Percentiles rank a stretch among this genome's conserved stretches.
Evolutionary conservation across 1,140 invertebrate genomes (phyloP).

Genomic region (Kradibia gibbosae): DNA sequence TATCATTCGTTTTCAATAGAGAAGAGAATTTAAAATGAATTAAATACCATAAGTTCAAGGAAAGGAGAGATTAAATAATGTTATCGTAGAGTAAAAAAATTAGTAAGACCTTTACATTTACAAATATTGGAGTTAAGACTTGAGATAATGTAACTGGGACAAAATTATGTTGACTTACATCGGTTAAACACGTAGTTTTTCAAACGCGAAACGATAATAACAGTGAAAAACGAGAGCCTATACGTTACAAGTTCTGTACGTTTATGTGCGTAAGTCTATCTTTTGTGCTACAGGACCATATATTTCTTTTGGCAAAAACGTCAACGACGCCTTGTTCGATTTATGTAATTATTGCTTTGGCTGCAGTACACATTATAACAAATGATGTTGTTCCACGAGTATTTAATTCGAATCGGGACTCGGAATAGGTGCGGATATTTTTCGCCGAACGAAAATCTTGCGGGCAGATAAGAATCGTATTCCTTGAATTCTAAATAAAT

Average conservation of each 20-base stretch:
- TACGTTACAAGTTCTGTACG: neutral
- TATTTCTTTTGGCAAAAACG: neutral
- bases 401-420: too few relatives aligned
- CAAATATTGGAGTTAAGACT: neutral
- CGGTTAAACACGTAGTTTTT: neutral
- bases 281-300: neutral
- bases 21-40: neutral
- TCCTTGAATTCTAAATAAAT: too few relatives aligned
- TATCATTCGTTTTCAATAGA: neutral
- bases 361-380: too few relatives aligned
- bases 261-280: neutral
- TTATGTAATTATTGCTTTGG: neutral
- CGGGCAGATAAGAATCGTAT: too few relatives aligned
- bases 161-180: neutral
- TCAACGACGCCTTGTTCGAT: neutral
- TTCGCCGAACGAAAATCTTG: too few relatives aligned
- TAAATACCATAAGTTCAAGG: neutral
- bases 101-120: neutral
- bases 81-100: neutral
- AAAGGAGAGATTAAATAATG: neutral
- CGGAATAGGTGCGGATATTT: too few relatives aligned
- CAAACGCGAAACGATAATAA: conserved; percentile 32
- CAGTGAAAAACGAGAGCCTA: conserved; percentile 37
- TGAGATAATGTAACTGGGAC: neutral
- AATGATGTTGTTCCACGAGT: too few relatives aligned